A percentile compares a stretch with the other conserved stretches of the same genome.
phyloP scores from a whole-genome alignment of 1,140 invertebrate genomes.

The Drosophila sp. region DNA sequence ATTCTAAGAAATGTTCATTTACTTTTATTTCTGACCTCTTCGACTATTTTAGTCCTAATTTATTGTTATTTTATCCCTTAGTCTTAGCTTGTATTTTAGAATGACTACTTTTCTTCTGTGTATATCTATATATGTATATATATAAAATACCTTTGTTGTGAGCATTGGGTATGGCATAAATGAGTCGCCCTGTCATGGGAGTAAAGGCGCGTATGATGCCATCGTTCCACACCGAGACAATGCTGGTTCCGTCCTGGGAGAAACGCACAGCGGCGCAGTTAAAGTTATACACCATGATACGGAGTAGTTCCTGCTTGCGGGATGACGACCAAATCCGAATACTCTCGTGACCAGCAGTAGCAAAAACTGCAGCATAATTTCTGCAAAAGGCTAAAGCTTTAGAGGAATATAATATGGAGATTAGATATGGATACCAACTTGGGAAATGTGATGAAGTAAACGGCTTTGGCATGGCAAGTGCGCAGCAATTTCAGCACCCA shows the following conservation, averaged over 20 bases:
- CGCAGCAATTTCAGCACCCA: conserved; percentile 90
- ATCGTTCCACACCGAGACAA: conserved; percentile 94
- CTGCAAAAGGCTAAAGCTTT: conserved; percentile 81
- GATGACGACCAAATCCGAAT: conserved; percentile 93
- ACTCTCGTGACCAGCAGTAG: conserved; percentile 92
- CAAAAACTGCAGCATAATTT: conserved; percentile 92
- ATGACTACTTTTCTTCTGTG: too few species aligned
- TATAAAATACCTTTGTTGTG: conserved; percentile 89
- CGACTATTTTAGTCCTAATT: too few species aligned
- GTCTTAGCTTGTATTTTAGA: too few species aligned
- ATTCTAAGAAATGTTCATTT: too few species aligned
- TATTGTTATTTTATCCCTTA: too few species aligned
- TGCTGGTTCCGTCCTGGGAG: conserved; percentile 90
- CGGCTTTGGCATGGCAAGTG: conserved; percentile 92
- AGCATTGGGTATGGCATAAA: conserved; percentile 93
- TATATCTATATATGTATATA: too few species aligned
- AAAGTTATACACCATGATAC: conserved; percentile 94
- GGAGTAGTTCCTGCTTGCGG: conserved; percentile 91
- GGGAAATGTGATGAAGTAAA: conserved; percentile 94
- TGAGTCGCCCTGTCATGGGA: conserved; percentile 91
- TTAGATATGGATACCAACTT: conserved; percentile 86
- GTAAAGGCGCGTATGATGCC: conserved; percentile 94
- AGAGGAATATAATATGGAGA: not conserved
- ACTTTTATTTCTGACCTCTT: too few species aligned
- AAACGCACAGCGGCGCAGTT: conserved; percentile 92